Evolutionary conservation across 2,888 invertebrate genomes (phyloP).

Genomic region (Prionchulus punctatus): DNA sequence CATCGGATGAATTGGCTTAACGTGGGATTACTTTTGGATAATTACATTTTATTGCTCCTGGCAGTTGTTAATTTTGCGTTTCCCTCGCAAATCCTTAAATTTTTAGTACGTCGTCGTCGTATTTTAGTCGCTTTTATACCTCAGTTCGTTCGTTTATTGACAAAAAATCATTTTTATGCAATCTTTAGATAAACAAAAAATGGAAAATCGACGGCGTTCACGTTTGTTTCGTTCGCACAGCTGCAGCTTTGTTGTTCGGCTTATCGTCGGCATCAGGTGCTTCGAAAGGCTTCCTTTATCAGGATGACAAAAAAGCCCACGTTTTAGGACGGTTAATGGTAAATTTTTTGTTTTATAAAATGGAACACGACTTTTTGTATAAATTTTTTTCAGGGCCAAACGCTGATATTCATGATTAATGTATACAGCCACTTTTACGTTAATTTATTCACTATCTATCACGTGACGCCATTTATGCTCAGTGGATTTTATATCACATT

Average conservation of each 20-base stretch:
- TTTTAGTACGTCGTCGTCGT: neutral
- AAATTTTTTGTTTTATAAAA: neutral
- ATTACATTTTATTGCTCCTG: neutral
- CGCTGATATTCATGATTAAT: constrained; percentile 17
- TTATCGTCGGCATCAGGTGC: neutral
- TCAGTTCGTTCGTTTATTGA: too few relatives aligned
- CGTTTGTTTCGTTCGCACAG: constrained; percentile 4
- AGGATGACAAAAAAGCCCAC: constrained; percentile 6
- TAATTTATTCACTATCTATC: constrained; percentile 15
- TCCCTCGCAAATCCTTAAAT: constrained; percentile 10
- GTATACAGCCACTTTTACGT: constrained; percentile 15
- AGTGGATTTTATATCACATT: constrained; percentile 26
- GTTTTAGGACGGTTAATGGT: constrained; percentile 9
- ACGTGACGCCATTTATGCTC: constrained; percentile 23
- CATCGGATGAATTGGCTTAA: constrained; percentile 1
- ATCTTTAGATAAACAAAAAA: constrained; percentile 8
- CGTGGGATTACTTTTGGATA: constrained; percentile 8
- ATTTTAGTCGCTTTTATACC: too few relatives aligned
- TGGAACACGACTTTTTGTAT: neutral
- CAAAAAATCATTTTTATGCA: neutral
- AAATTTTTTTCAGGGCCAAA: constrained; percentile 21
- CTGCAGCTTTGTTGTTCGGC: constrained; percentile 9
- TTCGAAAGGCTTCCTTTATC: neutral
- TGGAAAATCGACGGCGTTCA: constrained; percentile 11
- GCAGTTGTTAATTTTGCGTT: constrained; percentile 11